These are phyloP conservation scores for Drosophila paranaensis DNA, from an alignment of 2,888 invertebrate species.

Conservation along the genomic window DNA sequence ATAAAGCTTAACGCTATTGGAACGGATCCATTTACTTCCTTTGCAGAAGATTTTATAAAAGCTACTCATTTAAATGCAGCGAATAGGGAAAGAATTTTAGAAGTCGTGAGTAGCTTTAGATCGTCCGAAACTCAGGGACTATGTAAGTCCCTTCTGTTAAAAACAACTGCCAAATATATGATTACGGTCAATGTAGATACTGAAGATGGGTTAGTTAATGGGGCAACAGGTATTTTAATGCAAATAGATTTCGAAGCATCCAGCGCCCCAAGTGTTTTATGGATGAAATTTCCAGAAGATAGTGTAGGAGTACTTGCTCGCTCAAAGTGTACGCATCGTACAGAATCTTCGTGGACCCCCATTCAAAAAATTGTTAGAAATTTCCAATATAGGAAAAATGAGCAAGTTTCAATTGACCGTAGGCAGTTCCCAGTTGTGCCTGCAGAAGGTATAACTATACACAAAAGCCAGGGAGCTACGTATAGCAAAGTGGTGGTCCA, in stretches of 20 bases:
- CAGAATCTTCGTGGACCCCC: not conserved
- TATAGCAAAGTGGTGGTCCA: not conserved
- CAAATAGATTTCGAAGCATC: not conserved
- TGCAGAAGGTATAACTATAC: not conserved
- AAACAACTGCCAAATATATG: not conserved
- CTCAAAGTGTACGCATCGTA: constrained; percentile 1
- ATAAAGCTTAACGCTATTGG: not conserved
- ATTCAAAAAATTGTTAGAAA: not conserved
- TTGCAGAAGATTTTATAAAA: not conserved
- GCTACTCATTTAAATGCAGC: too few species aligned
- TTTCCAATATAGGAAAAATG: not conserved
- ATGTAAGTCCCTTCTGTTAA: not conserved
- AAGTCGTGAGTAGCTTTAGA: too few species aligned
- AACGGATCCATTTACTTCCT: not conserved
- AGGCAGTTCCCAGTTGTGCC: not conserved
- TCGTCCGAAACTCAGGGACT: not conserved
- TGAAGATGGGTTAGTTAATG: not conserved
- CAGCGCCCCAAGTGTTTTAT: constrained; percentile 1
- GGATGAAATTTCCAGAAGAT: not conserved
- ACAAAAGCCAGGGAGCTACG: not conserved
- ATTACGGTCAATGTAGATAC: not conserved
- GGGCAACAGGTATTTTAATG: not conserved
- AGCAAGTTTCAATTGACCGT: not conserved
- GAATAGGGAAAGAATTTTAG: too few species aligned
- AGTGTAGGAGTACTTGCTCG: not conserved